Base-by-base conservation (phyloP, 1,140 invertebrate genomes). In the Oscheius sp. region DNA sequence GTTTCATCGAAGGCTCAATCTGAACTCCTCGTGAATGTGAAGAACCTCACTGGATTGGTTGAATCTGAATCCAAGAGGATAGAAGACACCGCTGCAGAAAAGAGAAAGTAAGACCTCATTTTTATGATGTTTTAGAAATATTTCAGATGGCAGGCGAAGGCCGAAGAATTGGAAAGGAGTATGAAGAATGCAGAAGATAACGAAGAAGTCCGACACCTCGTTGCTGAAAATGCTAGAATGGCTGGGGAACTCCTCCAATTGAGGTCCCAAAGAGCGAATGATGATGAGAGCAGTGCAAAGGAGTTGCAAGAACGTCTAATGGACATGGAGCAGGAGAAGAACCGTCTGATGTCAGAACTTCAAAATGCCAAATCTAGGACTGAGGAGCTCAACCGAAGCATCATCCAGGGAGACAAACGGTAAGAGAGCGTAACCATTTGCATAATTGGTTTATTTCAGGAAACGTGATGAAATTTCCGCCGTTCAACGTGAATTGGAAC, bases 151-250 rank as follows among this genome's bases (percentile, higher is more conserved):
- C 49, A 55, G 28, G 7, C 49, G 7, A 55, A 55, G 28, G 23
- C 49, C 28, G 49, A 55, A 23, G 49, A 55, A 4, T 26, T 55
- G 49, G 49, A 55, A 23, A 55, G 49, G 49, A 15, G 28, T 7
- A 7, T 55, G 49, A 26, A 55, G 49, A 15, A 55, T 55, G 23
- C 7, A 20, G 7, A 7, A 10, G 15, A 55, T 26, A 13, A 7
- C 23, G 49, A 55, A 55, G 49, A 68, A 34, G 26, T 68, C 46
- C 31, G 31, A 26, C 23, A 38, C 26, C 46, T 68, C 7, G 68
- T 71, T 15, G 42, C 67, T 46, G 73, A 75, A 52, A 75, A 75
- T 36, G 73, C 73, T 55, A 55, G 73, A 15, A 61, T 75, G 28
- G 73, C 73, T 36, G 73, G 73, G 13, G 73, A 75, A 28, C 61